Evolutionary conservation across 2,113 vertebrate genomes (phyloP).

Genomic region (Ochotona curzoniae): DNA sequence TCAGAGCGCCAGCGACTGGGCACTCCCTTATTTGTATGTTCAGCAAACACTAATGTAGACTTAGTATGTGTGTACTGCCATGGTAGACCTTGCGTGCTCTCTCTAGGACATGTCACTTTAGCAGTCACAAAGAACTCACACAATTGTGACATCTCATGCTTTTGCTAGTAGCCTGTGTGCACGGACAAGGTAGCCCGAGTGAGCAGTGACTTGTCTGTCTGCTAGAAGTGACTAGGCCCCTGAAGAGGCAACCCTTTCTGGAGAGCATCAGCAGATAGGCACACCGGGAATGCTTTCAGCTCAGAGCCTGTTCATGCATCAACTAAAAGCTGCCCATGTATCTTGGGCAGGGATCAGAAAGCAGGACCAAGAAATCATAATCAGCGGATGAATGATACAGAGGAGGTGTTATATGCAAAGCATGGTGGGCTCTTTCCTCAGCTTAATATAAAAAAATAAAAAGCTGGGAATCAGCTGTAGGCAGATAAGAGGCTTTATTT

Average conservation of each 20-base stretch:
- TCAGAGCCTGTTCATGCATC: not conserved
- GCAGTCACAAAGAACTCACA: not conserved
- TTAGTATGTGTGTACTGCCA: fast-evolving
- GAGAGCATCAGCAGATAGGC: not conserved
- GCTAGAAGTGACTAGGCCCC: not conserved
- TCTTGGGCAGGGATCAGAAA: not conserved
- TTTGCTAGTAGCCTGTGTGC: not conserved
- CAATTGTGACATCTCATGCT: fast-evolving
- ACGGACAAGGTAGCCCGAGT: not conserved
- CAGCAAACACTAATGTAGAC: not conserved
- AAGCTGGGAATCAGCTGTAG: no score
- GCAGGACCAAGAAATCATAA: not conserved
- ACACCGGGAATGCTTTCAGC: not conserved
- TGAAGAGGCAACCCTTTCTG: not conserved
- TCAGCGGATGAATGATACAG: not conserved
- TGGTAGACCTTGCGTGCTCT: not conserved
- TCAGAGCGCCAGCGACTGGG: not conserved
- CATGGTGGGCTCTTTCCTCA: no score
- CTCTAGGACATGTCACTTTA: not conserved
- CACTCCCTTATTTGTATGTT: no score
- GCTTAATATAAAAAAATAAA: no score
- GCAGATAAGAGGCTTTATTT: no score
- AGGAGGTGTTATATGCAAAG: no score
- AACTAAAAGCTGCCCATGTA: not conserved
- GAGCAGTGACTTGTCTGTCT: not conserved